A percentile compares a stretch with the other conserved stretches of the same genome.
Conservation (phyloP, 1,140 invertebrate species). For the Hyphantria cunea region DNA sequence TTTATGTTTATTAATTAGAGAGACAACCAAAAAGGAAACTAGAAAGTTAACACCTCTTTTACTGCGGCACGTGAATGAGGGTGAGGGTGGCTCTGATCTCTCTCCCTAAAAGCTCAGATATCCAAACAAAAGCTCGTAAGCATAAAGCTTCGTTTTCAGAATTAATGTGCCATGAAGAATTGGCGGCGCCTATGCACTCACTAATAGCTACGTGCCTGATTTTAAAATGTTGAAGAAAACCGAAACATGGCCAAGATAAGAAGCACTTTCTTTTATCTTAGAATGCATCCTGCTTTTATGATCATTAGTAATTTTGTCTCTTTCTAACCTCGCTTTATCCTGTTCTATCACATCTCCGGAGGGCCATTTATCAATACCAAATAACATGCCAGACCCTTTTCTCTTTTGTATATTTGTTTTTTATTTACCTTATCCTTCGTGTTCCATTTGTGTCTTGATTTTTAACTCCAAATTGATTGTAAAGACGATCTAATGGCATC, state of each 20-base stretch:
- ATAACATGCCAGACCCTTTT: slow-evolving; percentile 77
- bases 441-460: slow-evolving; percentile 62
- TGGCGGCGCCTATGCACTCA: slow-evolving; percentile 46
- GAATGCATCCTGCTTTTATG: slow-evolving; percentile 51
- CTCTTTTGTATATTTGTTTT: slow-evolving; percentile 73
- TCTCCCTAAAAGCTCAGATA: slow-evolving; percentile 40
- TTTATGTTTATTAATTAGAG: slow-evolving; percentile 30
- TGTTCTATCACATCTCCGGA: slow-evolving; percentile 64
- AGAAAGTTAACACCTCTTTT: slow-evolving; percentile 46
- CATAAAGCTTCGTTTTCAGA: slow-evolving; percentile 46
- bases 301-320: slow-evolving; percentile 70
- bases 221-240: slow-evolving; percentile 50
- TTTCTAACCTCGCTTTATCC: slow-evolving; percentile 59
- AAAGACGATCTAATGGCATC: slow-evolving; percentile 73
- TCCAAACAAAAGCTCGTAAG: slow-evolving; percentile 49
- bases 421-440: slow-evolving; percentile 76
- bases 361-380: slow-evolving; percentile 80
- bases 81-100: slow-evolving; percentile 42
- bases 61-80: slow-evolving; percentile 49
- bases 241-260: slow-evolving; percentile 59
- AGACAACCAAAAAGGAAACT: slow-evolving; percentile 36
- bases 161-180: slow-evolving; percentile 58
- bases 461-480: slow-evolving; percentile 77
- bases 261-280: slow-evolving; percentile 69
- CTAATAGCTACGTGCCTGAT: slow-evolving; percentile 29